Percentiles rank a stretch among this genome's conserved stretches.
Evolutionary conservation across 2,113 vertebrate genomes (phyloP).

Genomic region (Genyomyrus donnyi): DNA sequence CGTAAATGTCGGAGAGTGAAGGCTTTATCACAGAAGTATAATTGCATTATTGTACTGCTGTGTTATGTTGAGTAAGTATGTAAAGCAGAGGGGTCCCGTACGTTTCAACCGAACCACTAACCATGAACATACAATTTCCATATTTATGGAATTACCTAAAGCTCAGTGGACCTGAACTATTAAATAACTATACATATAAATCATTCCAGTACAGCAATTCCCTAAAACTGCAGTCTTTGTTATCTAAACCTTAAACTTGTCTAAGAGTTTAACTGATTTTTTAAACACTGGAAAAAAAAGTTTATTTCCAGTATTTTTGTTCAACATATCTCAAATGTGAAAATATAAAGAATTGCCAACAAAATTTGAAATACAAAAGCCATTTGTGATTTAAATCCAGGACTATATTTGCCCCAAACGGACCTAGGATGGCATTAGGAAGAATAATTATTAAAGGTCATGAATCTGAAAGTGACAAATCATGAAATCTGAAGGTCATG

Average conservation of each 20-base stretch:
- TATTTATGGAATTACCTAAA: slow-evolving; percentile 3
- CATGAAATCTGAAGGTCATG: not conserved
- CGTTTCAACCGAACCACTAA: not conserved
- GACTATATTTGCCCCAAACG: not conserved
- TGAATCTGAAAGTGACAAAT: not conserved
- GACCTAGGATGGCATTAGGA: not conserved
- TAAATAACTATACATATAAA: not conserved
- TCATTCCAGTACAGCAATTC: not conserved
- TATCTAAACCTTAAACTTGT: not conserved
- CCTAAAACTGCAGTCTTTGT: not conserved
- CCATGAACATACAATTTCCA: slow-evolving; percentile 1
- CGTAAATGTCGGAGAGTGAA: not conserved
- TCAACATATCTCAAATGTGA: not conserved
- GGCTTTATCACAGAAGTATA: not conserved
- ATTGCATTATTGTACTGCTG: not conserved
- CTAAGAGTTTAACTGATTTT: not conserved
- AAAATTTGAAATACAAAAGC: not conserved
- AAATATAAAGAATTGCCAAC: not conserved
- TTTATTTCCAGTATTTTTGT: not conserved
- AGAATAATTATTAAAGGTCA: not conserved
- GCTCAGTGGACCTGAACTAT: not conserved
- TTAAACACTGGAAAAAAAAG: not conserved
- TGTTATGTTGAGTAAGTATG: not conserved
- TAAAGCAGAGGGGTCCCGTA: not conserved
- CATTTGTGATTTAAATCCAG: not conserved